Base-by-base conservation (phyloP, 2,888 invertebrate genomes). In the Agonopterix heracliana region DNA sequence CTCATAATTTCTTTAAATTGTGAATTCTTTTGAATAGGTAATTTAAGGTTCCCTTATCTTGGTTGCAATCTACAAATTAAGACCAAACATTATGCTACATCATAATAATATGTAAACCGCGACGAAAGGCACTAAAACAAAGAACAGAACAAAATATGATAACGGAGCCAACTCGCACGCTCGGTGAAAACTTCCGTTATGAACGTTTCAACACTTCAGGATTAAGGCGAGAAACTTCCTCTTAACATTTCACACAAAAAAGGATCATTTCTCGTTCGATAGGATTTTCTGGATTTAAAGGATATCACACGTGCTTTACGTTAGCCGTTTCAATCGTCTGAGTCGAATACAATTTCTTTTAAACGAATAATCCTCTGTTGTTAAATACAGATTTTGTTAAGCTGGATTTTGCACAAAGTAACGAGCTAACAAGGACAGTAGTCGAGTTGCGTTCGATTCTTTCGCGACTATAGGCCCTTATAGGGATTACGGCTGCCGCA, bases 261-360 rank as follows among this genome's bases (percentile, higher is more conserved):
- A 59, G 69, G 70, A 73, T 71, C 71, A 71, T 71, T 64, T 66
- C 69, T 67, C 67, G 63, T 69, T 66, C 64, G 59, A 75, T 65
- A 61, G 78, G 77, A 75, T 79, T 79, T 79, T 68, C 66, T 63
- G 67, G 72, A 76, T 71, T 83, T 81, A 83, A 63, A 59, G 74
- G 76, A 76, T 80, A 76, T 77, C 76, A 80, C 74, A 69, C 73
- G 69, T 73, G 70, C 65, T 65, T 60, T 59, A 59, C 61, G 57
- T 55, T 57, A 54, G 54, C 55, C 55, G 57, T 63, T 59, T 59
- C 61, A 63, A 66, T 65, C 61, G 53, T 50, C 61, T 62, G 57
- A 61, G 63, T 58, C 52, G 58, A 58, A 57, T 61, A 57, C 10
- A 38, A 26, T 26, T 26, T 26, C 26, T 26, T 38, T 38, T 38